Evolutionary conservation across 2,113 vertebrate species (phyloP).

Genomic region (Sprattus sprattus): DNA sequence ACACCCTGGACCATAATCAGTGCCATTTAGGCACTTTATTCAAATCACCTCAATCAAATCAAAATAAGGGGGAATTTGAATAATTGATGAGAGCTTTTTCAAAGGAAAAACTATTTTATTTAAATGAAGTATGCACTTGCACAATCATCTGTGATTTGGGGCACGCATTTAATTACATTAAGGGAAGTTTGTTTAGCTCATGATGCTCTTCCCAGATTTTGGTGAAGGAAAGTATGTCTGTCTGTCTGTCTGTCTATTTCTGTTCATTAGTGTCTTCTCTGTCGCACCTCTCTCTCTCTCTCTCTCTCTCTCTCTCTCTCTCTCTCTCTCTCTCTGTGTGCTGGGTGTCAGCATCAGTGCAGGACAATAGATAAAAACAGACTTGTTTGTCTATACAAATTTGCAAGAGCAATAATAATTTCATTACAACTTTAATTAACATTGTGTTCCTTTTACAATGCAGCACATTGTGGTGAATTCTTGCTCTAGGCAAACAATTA

Average conservation of each 20-base stretch:
- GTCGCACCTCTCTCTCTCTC: background rate
- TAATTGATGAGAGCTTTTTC: background rate
- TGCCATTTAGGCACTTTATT: background rate
- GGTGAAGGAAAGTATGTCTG: background rate
- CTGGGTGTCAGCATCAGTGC: background rate
- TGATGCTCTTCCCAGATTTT: background rate
- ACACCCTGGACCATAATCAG: background rate
- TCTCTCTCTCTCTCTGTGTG: background rate
- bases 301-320: background rate
- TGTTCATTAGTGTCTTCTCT: too few relatives aligned
- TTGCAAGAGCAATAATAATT: background rate
- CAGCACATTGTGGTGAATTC: background rate
- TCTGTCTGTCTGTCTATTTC: too few relatives aligned
- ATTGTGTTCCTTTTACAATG: background rate
- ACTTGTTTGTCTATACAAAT: background rate
- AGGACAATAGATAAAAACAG: too few relatives aligned
- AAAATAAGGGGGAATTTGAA: background rate
- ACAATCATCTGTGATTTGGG: background rate
- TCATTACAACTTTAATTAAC: background rate
- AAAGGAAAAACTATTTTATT: background rate
- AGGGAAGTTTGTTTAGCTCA: background rate
- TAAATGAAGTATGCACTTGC: background rate
- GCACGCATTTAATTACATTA: background rate
- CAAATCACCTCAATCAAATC: background rate
- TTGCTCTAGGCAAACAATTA: background rate